A percentile compares a stretch with the other conserved stretches of the same genome.
Evolutionary conservation across 1,140 invertebrate species (phyloP).

Genomic region (Steinernema khuongi): DNA sequence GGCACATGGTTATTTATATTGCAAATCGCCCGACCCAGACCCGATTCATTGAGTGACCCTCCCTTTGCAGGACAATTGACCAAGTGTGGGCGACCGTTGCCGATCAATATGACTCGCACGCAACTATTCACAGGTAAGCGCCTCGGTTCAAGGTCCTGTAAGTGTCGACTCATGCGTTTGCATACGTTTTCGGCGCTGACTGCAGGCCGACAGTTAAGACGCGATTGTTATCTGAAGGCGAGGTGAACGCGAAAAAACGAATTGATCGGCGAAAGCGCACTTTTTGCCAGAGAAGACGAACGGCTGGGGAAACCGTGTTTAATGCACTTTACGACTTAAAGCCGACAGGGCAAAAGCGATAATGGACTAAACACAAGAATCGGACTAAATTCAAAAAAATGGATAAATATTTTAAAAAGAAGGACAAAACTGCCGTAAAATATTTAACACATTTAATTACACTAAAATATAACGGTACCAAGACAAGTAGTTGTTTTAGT

Average conservation of each 20-base stretch:
- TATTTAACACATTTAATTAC: too few relatives aligned
- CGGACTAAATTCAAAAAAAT: too few relatives aligned
- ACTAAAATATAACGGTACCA: too few relatives aligned
- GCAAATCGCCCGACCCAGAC: too few relatives aligned
- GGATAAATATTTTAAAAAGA: too few relatives aligned
- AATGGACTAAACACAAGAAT: too few relatives aligned
- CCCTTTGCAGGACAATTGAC: slow-evolving; percentile 35
- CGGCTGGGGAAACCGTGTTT: background rate
- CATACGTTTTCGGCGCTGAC: too few relatives aligned
- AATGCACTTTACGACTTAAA: background rate
- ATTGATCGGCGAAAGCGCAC: background rate
- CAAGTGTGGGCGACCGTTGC: slow-evolving; percentile 37
- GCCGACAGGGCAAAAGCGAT: background rate
- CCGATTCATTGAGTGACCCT: background rate
- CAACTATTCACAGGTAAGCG: slow-evolving; percentile 38
- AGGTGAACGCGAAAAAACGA: background rate
- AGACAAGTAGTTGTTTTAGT: too few relatives aligned
- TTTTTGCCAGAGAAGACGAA: background rate
- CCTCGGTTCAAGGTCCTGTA: background rate
- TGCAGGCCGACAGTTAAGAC: background rate
- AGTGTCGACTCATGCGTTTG: background rate
- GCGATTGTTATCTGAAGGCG: slow-evolving; percentile 14
- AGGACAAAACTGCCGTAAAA: too few relatives aligned
- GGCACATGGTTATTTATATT: background rate
- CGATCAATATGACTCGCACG: slow-evolving; percentile 39